Evolutionary conservation across 1,140 invertebrate genomes (phyloP), one percentile per base, ranked within the genome.

Genomic region (Conus ventricosus): DNA sequence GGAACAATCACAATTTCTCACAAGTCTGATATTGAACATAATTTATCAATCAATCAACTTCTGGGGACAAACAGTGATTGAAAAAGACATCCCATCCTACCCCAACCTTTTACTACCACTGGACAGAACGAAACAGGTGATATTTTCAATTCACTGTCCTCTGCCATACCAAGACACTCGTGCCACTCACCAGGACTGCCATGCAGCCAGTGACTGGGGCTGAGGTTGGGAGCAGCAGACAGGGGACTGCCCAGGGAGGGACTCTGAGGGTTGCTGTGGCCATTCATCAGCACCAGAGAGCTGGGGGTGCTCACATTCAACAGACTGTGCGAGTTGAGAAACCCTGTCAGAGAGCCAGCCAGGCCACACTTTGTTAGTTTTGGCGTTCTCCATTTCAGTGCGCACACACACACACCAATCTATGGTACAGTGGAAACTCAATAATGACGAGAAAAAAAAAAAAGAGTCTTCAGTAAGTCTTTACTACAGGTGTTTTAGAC

Each of bases 221-320:
- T 60, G 25, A 55, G 88, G 82, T 78, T 85, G 39, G 39, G 80
- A 67, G 87, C 39, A 78, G 87, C 55, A 39, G 67, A 84, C 85
- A 85, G 89, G 39, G 88, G 89, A 82, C 89, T 90, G 54, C 87
- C 81, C 57, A 88, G 80, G 55, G 87, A 76, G 4, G 90, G 91
- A 84, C 91, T 92, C 27, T 80, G 89, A 51, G 90, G 90, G 81
- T 89, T 92, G 55, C 55, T 88, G 76, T 89, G 90, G 57, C 91
- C 90, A 39, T 88, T 89, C 80, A 90, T 63, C 51, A 89, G 78
- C 85, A 91, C 60, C 75, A 91, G 76, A 15, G 91, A 90, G 76
- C 89, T 92, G 85, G 88, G 84, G 10, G 92, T 92, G 84, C 90
- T 93, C 63, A 93, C 91, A 78, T 87, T 92, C 81, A 93, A 76